Percentiles rank a stretch among this genome's conserved stretches.
Conservation (phyloP, 2,888 invertebrate species). For the Caenorhabditis zanzibari region DNA sequence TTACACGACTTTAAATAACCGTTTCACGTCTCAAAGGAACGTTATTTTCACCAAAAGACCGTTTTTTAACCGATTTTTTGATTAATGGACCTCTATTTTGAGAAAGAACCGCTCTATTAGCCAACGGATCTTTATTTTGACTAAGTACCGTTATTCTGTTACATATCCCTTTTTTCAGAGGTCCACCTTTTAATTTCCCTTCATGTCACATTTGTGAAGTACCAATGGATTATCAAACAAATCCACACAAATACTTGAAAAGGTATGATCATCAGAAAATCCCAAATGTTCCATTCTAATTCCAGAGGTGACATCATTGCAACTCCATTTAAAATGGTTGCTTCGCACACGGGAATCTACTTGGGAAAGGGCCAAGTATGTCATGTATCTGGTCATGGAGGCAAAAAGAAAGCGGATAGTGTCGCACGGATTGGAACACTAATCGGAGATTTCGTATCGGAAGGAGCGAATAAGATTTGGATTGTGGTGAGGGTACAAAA, state of each 20-base stretch:
- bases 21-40: no score
- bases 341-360: neutral
- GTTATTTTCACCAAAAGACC: no score
- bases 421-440: neutral
- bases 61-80: no score
- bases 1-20: no score
- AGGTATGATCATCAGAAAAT: neutral
- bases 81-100: no score
- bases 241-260: neutral
- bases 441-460: neutral
- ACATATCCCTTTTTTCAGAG: no score
- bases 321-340: neutral
- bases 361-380: neutral
- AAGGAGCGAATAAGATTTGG: conserved; percentile 1
- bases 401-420: neutral
- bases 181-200: no score
- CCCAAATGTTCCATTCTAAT: neutral
- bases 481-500: conserved; percentile 19
- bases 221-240: neutral
- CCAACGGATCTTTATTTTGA: no score
- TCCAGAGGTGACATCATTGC: conserved; percentile 6
- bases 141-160: no score
- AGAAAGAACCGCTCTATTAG: no score
- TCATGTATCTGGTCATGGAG: neutral
- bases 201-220: no score